Conservation (phyloP, 2,113 vertebrate species). For the Cynocephalus volans region DNA sequence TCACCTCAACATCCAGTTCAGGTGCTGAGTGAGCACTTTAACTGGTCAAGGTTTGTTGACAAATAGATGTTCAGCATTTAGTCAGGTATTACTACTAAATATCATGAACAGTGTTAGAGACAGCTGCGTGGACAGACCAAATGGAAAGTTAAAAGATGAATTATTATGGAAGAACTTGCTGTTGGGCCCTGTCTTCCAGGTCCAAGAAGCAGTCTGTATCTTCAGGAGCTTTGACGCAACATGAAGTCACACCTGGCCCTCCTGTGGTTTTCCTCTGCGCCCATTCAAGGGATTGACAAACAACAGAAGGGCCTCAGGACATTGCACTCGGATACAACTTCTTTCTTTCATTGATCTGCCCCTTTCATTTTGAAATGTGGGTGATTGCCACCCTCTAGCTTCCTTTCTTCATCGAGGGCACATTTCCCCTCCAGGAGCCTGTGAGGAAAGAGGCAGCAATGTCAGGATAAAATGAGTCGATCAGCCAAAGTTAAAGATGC, state of each 20-base stretch:
- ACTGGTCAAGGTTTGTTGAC: not conserved
- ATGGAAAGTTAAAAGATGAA: not conserved
- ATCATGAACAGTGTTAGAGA: not conserved
- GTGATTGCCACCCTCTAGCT: not conserved
- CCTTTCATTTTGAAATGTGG: not conserved
- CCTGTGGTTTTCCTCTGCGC: not conserved
- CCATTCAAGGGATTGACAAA: not conserved
- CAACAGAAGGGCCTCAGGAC: not conserved
- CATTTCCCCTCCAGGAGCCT: not conserved
- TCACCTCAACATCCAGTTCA: not conserved
- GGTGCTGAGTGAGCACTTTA: not conserved
- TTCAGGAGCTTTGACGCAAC: not conserved
- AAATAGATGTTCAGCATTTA: not conserved
- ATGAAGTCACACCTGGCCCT: not conserved
- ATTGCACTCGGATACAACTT: not conserved
- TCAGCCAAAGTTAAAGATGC: too few relatives aligned
- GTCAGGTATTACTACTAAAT: not conserved
- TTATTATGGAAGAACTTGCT: not conserved
- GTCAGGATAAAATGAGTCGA: not conserved
- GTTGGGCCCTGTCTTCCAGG: not conserved
- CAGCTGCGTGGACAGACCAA: not conserved
- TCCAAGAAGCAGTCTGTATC: not conserved
- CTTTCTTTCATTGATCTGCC: not conserved
- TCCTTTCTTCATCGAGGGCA: not conserved
- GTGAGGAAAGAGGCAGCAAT: not conserved